Percentiles rank a stretch among this genome's conserved stretches.
Conservation (phyloP, 64 coral and sea anemone genomes). For the Cladopsammia gracilis region DNA sequence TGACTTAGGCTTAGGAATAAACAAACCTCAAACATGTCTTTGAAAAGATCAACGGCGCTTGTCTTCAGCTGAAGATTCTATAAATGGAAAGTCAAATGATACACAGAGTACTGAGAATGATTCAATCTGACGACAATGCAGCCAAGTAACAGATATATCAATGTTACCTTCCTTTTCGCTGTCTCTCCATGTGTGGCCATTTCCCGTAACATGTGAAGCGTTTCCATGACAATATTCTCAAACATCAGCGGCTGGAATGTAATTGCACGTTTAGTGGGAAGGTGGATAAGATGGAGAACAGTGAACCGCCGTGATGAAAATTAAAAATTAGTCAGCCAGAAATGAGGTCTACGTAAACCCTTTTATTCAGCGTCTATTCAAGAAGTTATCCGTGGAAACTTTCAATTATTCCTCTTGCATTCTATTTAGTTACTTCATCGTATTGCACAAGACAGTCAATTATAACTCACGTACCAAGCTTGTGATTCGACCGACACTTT, state of each 20-base stretch:
- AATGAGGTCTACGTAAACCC: no score
- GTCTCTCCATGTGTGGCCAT: conserved; percentile 39
- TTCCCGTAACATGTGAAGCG: conserved; percentile 77
- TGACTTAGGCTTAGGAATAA: not conserved
- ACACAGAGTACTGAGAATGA: no score
- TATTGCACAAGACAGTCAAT: not conserved
- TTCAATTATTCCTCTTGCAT: not conserved
- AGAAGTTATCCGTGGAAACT: no score
- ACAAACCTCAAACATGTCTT: conserved; percentile 57
- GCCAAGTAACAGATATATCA: not conserved
- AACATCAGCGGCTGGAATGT: conserved; percentile 73
- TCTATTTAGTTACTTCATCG: not conserved
- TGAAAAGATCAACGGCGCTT: conserved; percentile 48
- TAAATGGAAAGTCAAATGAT: not conserved
- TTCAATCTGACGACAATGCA: no score
- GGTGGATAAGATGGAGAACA: not conserved
- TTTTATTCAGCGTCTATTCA: no score
- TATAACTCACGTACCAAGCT: conserved; percentile 50
- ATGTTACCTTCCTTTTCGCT: conserved; percentile 57
- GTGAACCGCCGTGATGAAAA: not conserved
- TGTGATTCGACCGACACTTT: conserved; percentile 67
- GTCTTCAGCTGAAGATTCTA: conserved; percentile 48
- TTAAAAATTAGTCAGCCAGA: not conserved
- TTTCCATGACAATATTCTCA: conserved; percentile 89
- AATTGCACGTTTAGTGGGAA: not conserved